Conservation (phyloP, 2,888 invertebrate genomes). For the Conus canariensis region DNA sequence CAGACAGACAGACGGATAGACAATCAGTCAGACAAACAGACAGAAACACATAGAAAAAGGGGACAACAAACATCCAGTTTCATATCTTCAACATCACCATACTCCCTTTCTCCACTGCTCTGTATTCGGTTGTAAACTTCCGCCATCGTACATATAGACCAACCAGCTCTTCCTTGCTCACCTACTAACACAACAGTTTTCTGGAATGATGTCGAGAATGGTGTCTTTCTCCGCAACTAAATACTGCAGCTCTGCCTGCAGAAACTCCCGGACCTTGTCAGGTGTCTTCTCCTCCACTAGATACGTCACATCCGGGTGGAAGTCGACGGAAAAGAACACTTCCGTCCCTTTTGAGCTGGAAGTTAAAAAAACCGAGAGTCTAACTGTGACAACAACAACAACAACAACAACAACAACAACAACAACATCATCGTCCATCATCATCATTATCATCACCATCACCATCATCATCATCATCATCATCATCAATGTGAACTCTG, state of each 20-base stretch:
- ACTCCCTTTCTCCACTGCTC: no score
- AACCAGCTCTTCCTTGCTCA: not conserved
- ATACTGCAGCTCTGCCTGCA: slow-evolving; percentile 25
- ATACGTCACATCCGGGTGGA: slow-evolving; percentile 24
- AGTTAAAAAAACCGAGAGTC: not conserved
- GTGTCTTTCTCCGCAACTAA: not conserved
- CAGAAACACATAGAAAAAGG: no score
- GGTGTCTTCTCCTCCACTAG: not conserved
- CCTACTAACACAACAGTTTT: slow-evolving; percentile 40
- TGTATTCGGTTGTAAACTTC: no score
- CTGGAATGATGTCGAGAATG: slow-evolving; percentile 34
- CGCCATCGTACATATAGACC: no score
- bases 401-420: not conserved
- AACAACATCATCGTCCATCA: no score
- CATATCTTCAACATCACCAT: no score
- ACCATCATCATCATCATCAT: not conserved
- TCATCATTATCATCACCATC: not conserved
- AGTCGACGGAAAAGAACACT: slow-evolving; percentile 31
- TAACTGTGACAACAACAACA: not conserved
- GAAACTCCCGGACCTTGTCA: not conserved
- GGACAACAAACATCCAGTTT: no score
- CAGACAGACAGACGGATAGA: no score
- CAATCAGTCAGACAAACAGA: no score
- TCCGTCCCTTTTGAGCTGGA: slow-evolving; percentile 14
- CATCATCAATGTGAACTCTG: no score